Evolutionary conservation across 1,140 invertebrate species (phyloP).

Genomic region (Cydia fagiglandana): DNA sequence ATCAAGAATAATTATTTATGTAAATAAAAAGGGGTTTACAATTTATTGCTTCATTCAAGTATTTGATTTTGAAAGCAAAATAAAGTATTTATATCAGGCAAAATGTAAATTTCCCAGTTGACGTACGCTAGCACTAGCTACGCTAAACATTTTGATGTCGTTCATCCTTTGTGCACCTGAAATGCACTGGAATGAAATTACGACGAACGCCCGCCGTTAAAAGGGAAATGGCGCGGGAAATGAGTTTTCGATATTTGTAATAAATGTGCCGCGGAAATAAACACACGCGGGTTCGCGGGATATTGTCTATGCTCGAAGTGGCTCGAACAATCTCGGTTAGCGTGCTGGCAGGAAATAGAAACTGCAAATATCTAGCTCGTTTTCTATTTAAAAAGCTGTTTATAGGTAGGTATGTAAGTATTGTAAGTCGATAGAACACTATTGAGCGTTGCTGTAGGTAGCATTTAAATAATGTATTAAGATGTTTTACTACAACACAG

Average conservation of each 20-base stretch:
- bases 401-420: not conserved
- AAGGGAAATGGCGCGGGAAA: conserved; percentile 70
- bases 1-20: too few relatives aligned
- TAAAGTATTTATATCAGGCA: conserved; percentile 32
- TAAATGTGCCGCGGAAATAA: conserved; percentile 71
- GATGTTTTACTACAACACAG: conserved; percentile 24
- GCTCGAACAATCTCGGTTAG: conserved; percentile 44
- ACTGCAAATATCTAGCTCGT: conserved; percentile 3
- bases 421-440: not conserved
- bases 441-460: not conserved
- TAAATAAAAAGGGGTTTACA: too few relatives aligned
- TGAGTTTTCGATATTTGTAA: conserved; percentile 74
- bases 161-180: conserved; percentile 42
- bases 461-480: conserved; percentile 21
- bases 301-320: conserved; percentile 60
- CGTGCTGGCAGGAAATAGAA: conserved; percentile 35
- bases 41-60: too few relatives aligned
- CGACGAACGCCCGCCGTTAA: conserved; percentile 38
- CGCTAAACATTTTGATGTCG: not conserved
- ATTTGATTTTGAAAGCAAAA: not conserved
- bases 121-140: not conserved
- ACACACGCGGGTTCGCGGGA: conserved; percentile 59
- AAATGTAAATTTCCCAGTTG: conserved; percentile 34
- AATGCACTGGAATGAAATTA: conserved; percentile 54
- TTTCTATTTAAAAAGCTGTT: not conserved